Conservation (phyloP, 2,888 invertebrate genomes). For the Noctua fimbriata region DNA sequence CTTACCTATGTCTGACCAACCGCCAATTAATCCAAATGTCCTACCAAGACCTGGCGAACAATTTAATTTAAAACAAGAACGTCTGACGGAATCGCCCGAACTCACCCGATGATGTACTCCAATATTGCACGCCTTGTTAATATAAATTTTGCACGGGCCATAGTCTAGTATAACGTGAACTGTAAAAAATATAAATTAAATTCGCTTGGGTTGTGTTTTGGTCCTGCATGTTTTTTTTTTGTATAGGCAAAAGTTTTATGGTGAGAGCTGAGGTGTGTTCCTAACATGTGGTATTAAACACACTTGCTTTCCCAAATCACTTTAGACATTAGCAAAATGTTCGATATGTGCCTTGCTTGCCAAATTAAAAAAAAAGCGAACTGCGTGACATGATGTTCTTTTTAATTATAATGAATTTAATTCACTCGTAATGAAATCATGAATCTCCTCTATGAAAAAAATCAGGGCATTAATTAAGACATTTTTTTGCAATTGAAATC, state of each 20-base stretch:
- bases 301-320: background rate
- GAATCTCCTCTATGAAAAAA: background rate
- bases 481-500: background rate
- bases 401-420: background rate
- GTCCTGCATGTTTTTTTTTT: slow-evolving; percentile 36
- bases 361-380: background rate
- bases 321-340: background rate
- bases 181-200: slow-evolving; percentile 60
- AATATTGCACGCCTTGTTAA: slow-evolving; percentile 79
- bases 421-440: background rate
- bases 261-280: background rate
- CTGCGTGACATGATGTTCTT: background rate
- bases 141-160: slow-evolving; percentile 78
- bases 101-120: slow-evolving; percentile 81
- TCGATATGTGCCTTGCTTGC: background rate
- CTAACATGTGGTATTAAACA: background rate
- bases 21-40: slow-evolving; percentile 36
- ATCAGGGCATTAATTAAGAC: background rate
- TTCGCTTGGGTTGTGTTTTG: slow-evolving; percentile 31
- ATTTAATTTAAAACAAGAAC: slow-evolving; percentile 86
- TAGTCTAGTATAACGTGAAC: slow-evolving; percentile 44
- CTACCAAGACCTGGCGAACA: slow-evolving; percentile 74
- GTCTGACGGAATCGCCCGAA: slow-evolving; percentile 60
- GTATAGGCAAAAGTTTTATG: background rate
- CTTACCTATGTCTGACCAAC: slow-evolving; percentile 6